These are phyloP conservation scores for Microtus pennsylvanicus DNA, from an alignment of 2,113 vertebrate species.

Conservation along the genomic window DNA sequence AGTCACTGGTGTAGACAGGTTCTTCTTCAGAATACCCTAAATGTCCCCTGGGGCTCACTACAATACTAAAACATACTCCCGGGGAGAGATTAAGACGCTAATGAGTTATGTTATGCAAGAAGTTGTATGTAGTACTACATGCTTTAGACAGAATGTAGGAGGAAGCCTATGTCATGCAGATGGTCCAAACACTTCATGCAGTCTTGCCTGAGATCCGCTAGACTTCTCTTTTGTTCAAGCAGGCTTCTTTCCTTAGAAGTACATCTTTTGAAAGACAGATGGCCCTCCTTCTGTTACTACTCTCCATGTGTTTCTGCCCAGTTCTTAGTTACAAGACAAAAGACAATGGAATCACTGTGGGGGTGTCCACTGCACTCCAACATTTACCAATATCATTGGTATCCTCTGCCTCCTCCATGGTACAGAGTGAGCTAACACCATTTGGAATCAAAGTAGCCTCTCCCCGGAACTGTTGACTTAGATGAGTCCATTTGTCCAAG, in stretches of 20 bases:
- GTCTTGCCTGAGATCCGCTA: neutral
- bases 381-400: too few relatives aligned
- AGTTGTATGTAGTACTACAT: neutral
- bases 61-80: neutral
- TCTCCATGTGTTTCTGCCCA: neutral
- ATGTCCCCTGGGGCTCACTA: neutral
- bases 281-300: neutral
- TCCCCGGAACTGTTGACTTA: neutral
- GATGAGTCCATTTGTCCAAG: conserved; percentile 8
- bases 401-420: neutral
- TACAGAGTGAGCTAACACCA: neutral
- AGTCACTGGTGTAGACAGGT: neutral
- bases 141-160: neutral
- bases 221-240: too few relatives aligned
- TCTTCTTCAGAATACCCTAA: neutral
- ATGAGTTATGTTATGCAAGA: neutral
- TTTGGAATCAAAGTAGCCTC: neutral
- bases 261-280: neutral
- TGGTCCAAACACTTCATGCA: neutral
- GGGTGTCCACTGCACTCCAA: neutral
- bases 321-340: neutral
- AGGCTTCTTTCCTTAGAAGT: neutral
- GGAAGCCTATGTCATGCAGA: neutral
- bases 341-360: neutral
- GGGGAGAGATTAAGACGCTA: neutral